Evolutionary conservation across 2,113 vertebrate species (phyloP).

Genomic region (Erythrocercus mccallii): DNA sequence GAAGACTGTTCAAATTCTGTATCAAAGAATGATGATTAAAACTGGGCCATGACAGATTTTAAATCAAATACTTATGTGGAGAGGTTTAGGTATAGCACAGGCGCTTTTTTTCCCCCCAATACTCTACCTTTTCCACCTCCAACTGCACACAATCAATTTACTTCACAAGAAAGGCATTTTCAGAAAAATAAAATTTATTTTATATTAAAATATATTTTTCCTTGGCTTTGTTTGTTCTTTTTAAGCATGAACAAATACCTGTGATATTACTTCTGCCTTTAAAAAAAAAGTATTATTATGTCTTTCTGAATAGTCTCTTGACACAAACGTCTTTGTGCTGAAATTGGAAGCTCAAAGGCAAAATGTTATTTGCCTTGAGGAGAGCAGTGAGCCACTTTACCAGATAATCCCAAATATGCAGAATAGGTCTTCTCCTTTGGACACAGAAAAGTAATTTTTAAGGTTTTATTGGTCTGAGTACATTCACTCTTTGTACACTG

Average conservation of each 20-base stretch:
- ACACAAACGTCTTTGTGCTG: neutral
- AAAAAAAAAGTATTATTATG: neutral
- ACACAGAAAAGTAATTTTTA: neutral
- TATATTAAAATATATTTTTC: neutral
- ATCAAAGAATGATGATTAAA: neutral
- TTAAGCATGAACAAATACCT: neutral
- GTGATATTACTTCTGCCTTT: neutral
- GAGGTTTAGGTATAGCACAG: neutral
- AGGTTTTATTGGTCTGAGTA: neutral
- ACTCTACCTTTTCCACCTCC: neutral
- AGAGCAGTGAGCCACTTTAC: neutral
- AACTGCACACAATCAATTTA: rapidly evolving
- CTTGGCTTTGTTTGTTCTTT: neutral
- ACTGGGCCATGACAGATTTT: neutral
- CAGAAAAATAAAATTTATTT: neutral
- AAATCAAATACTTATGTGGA: neutral
- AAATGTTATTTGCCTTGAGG: neutral
- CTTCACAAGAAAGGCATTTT: neutral
- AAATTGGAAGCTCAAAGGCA: neutral
- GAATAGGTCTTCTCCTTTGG: neutral
- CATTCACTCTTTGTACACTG: neutral
- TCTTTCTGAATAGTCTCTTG: neutral
- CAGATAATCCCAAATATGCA: neutral
- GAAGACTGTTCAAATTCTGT: neutral
- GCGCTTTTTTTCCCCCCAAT: rapidly evolving